phyloP scores from a whole-genome alignment of 2,888 invertebrate genomes.

The Halocaridina rubra region DNA sequence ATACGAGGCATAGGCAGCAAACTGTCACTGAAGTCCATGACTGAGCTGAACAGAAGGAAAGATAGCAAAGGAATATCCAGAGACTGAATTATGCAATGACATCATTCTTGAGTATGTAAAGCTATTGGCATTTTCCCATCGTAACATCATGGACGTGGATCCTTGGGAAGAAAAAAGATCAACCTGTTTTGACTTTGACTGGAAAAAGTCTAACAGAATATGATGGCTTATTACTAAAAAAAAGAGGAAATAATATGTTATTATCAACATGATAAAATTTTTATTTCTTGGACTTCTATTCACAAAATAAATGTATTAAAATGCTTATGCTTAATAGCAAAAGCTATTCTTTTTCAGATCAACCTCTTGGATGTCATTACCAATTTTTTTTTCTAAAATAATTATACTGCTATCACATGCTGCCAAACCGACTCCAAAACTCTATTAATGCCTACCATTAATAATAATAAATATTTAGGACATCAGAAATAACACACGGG shows the following conservation, averaged over 20 bases:
- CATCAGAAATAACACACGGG: constrained; percentile 45
- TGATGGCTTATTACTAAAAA: too few species aligned
- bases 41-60: too few species aligned
- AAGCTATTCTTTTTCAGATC: constrained; percentile 40
- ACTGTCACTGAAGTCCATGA: too few species aligned
- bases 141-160: neutral
- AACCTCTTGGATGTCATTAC: constrained; percentile 36
- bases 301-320: constrained; percentile 58
- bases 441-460: constrained; percentile 35
- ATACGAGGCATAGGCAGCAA: too few species aligned
- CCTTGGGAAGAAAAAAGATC: too few species aligned
- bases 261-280: constrained; percentile 52
- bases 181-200: too few species aligned
- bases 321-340: constrained; percentile 42
- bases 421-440: constrained; percentile 36
- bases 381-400: constrained; percentile 36
- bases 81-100: too few species aligned
- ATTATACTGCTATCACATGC: constrained; percentile 52
- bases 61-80: too few species aligned
- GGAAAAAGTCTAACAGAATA: too few species aligned
- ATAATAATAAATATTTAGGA: neutral
- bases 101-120: too few species aligned
- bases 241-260: neutral
- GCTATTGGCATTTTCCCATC: neutral
- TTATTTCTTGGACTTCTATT: constrained; percentile 58